Base-by-base conservation (phyloP, 2,797 vertebrate genomes). In the Semaprochilodus insignis region DNA sequence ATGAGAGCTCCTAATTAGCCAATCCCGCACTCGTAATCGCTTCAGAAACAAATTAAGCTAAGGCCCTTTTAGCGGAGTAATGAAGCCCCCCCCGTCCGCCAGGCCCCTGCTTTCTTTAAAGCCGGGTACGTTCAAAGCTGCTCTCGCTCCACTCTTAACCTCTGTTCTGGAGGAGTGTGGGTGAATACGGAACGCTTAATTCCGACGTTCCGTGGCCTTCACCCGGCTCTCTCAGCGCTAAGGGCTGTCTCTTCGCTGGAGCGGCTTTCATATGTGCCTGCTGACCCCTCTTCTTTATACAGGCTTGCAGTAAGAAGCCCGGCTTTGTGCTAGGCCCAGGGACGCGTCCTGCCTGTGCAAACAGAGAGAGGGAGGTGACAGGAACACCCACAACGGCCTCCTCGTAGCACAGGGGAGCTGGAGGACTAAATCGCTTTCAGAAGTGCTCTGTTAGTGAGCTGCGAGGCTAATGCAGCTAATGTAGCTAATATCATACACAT, bases 1-100 rank as follows among this genome's bases (percentile, higher is more conserved):
- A 95, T 90, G 89, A 92, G 89, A 91, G 84, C 80, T 31, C 78
- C 93, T 96, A 96, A 96, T 96, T 95, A 95, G 92, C 91, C 92
- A 90, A 93, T 96, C 90, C 87, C 87, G 87, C 89, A 93, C 89
- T 91, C 91, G 92, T 95, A 95, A 96, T 94, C 90, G 91, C 92
- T 95, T 92, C 85, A 92, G 89, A 92, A 92, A 95, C 93, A 93
- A 95, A 95, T 95, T 91, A 95, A 92, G 89, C 85, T 89, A 84
- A 78, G 87, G 91, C 88, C 94, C 91, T 95, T 93, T 94, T 85
- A 90, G 86, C 85, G 81, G 91, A 90, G 85, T 91, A 94, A 94
- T 93, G 88, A 92, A 91, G 85, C 91, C 83, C 79, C 83, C 73
- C 81, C 40, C 87, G 82, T 87, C 85, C 82, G 78, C 83, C 59